A percentile compares a stretch with the other conserved stretches of the same genome.
phyloP scores from a whole-genome alignment of 35 echinoderm and acorn worm genomes.

The Patiria miniata region DNA sequence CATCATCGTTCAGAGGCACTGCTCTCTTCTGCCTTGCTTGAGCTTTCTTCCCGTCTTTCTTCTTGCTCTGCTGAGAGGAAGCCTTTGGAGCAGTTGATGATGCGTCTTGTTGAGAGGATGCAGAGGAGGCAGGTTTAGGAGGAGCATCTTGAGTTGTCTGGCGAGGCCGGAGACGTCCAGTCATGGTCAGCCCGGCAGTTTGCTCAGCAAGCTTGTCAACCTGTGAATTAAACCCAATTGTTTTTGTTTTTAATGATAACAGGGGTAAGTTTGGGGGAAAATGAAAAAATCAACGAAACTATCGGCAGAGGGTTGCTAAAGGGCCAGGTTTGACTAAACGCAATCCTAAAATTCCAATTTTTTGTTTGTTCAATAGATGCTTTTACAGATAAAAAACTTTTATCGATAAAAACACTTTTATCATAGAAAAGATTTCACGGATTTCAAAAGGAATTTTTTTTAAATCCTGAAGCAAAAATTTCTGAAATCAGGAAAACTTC shows the following conservation, averaged over 20 bases:
- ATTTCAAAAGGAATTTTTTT: too few relatives aligned
- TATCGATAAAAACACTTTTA: too few relatives aligned
- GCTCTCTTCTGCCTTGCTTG: constrained; percentile 24
- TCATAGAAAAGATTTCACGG: too few relatives aligned
- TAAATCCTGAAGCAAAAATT: too few relatives aligned
- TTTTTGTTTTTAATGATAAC: neutral
- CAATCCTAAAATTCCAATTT: too few relatives aligned
- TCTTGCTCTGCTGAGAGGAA: neutral
- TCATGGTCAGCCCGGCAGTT: constrained; percentile 49
- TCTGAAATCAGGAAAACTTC: too few relatives aligned
- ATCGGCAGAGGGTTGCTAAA: too few relatives aligned
- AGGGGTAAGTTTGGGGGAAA: neutral
- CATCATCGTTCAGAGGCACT: constrained; percentile 38
- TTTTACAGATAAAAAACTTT: too few relatives aligned
- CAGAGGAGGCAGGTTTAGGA: neutral
- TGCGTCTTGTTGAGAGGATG: neutral
- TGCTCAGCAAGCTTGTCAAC: constrained; percentile 55
- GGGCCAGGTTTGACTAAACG: too few relatives aligned
- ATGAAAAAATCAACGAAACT: too few relatives aligned
- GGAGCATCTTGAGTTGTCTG: neutral
- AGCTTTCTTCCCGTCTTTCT: constrained; percentile 4
- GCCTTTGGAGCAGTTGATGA: neutral
- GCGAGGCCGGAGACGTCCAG: constrained; percentile 18
- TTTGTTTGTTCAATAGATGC: too few relatives aligned
- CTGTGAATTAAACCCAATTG: neutral